phyloP scores from a whole-genome alignment of 2,113 vertebrate species.

The Platanista minor region DNA sequence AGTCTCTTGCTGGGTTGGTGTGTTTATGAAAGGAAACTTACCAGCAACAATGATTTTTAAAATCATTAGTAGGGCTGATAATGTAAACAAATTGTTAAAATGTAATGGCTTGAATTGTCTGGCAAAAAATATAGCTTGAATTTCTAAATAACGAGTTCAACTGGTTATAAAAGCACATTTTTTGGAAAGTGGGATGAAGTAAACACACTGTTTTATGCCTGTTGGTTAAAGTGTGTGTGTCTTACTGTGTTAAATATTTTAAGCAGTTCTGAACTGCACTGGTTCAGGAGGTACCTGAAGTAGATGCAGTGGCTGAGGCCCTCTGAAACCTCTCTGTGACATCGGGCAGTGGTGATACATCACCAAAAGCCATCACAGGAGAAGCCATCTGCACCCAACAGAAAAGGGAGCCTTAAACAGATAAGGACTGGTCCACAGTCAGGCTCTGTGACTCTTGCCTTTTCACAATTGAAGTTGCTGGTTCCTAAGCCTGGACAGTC shows the following conservation, averaged over 20 bases:
- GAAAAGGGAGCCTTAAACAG: background rate
- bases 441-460: background rate
- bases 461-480: background rate
- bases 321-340: background rate
- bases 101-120: background rate
- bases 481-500: background rate
- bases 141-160: background rate
- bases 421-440: background rate
- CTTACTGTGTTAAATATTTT: background rate
- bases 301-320: background rate
- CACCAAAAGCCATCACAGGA: background rate
- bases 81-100: conserved; percentile 16
- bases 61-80: background rate
- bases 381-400: background rate
- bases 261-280: background rate
- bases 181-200: background rate
- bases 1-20: background rate
- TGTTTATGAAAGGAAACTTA: background rate
- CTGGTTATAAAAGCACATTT: background rate
- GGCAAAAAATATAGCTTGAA: background rate
- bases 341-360: background rate
- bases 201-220: background rate
- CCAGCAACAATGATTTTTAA: conserved; percentile 2
- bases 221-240: background rate
- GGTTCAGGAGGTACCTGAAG: background rate